These are phyloP conservation scores for Stramonita haemastoma DNA, from an alignment of 2,888 invertebrate genomes.

Conservation along the genomic window DNA sequence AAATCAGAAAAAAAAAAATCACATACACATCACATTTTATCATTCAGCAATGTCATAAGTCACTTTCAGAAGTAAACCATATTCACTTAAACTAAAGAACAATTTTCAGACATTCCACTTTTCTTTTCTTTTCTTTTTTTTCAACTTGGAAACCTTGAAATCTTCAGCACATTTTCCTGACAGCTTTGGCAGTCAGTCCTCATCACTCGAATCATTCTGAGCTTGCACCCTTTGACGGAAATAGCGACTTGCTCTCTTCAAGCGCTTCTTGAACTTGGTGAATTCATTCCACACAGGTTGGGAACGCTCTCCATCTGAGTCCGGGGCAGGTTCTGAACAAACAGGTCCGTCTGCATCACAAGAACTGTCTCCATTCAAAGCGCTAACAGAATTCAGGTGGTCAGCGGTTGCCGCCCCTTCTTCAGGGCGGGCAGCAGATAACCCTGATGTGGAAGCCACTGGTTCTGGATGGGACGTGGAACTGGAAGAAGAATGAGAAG, in stretches of 20 bases:
- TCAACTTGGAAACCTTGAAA: background rate
- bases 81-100: background rate
- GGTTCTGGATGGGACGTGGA: conserved; percentile 28
- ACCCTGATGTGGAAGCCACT: conserved; percentile 32
- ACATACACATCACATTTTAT: background rate
- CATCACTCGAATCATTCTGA: conserved; percentile 52
- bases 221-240: conserved; percentile 55
- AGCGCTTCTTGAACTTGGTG: conserved; percentile 62
- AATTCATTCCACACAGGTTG: conserved; percentile 64
- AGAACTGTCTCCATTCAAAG: conserved; percentile 29
- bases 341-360: conserved; percentile 43
- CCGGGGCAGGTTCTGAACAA: conserved; percentile 11
- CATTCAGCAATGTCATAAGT: background rate
- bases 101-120: too few relatives aligned
- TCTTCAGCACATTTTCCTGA: background rate
- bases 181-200: conserved; percentile 43
- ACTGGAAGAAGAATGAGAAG: background rate
- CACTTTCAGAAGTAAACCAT: background rate
- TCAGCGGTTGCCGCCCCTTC: background rate
- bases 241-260: conserved; percentile 57
- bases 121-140: too few relatives aligned
- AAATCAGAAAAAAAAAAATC: background rate
- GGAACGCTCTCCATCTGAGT: conserved; percentile 31
- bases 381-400: background rate
- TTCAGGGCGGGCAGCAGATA: background rate